Evolutionary conservation across 2,888 invertebrate species (phyloP), one percentile per base, ranked within the genome.

Genomic region (Pammene fasciana): DNA sequence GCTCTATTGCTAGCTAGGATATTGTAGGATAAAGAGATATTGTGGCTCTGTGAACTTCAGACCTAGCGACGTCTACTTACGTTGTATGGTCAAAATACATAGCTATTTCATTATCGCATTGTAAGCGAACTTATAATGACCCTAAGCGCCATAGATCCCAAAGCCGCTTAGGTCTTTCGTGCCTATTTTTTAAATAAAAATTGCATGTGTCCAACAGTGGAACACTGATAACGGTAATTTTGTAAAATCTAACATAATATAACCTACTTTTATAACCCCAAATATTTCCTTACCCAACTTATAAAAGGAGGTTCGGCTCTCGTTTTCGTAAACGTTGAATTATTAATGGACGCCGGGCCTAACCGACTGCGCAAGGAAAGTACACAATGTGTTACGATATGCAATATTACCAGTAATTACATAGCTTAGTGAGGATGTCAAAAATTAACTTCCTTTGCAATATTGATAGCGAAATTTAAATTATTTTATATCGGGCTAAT

Each of bases 361-460:
- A 36, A 34, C 0, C 3, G 5, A 61, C 62, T 68, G 61, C 62
- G 68, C 62, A 68, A 68, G 50, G 38, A 60, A 67, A 50, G 55
- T 52, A 16, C 34, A 67, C 61, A 50, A 36, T n/a, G 41, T 60
- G 67, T 68, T 64, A 64, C 64, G 57, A 64, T 57, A 56, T 48
- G 34, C 26, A 9, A 38, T 52, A 55, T 68, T 68, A 64, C 57
- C 36, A 1, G 10, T 64, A 64, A 68, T 68, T 68, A 59, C 56
- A 57, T 45, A 34, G 62, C 13, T 10, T 38, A n/a, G 36, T n/a
- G 14, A 61, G 56, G 57, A 68, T 68, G 57, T 52, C 57, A 64
- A 68, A 65, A 61, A 50, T 61, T 46, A 52, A 54, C 65, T 46
- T 65, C 59, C 65, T 48, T 65, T 65, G 43, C 34, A 43, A 62